Conservation (phyloP, 2,797 vertebrate genomes). For the Coccyzus lansbergi region DNA sequence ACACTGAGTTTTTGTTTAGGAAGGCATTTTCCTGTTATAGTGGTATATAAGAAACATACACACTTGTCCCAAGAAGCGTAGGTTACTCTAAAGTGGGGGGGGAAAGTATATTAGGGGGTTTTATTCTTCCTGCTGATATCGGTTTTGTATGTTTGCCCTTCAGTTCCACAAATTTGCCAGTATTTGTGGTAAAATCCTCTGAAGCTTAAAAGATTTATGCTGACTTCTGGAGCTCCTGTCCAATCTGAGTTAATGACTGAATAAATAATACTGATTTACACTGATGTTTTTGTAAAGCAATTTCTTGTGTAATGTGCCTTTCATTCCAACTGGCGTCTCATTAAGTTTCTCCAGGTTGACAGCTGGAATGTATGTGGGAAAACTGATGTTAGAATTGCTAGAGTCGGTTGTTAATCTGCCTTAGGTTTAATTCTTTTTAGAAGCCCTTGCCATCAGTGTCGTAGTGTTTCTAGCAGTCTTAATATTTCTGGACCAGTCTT, state of each 20-base stretch:
- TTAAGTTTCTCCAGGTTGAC: not conserved
- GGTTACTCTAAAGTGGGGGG: not conserved
- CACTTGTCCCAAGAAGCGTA: not conserved
- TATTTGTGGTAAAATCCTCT: not conserved
- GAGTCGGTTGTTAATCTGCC: not conserved
- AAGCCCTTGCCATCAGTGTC: not conserved
- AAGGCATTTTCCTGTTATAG: not conserved
- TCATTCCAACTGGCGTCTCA: not conserved
- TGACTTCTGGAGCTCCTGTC: not conserved
- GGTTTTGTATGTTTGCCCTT: not conserved
- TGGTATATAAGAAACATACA: not conserved
- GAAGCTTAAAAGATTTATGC: not conserved
- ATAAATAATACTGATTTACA: not conserved
- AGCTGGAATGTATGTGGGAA: not conserved
- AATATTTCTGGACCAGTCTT: not conserved
- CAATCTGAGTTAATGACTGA: not conserved
- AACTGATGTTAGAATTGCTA: not conserved
- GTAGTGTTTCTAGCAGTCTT: not conserved
- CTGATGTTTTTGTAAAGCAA: too few species aligned
- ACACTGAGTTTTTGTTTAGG: not conserved
- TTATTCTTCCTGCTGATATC: not conserved
- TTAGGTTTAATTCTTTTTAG: not conserved
- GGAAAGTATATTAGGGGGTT: accelerated
- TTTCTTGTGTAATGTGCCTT: not conserved
- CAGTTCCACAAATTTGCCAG: not conserved